A percentile compares a stretch with the other conserved stretches of the same genome.
These are phyloP conservation scores for Nomada goodeniana DNA, from an alignment of 2,888 invertebrate species.

Conservation along the genomic window DNA sequence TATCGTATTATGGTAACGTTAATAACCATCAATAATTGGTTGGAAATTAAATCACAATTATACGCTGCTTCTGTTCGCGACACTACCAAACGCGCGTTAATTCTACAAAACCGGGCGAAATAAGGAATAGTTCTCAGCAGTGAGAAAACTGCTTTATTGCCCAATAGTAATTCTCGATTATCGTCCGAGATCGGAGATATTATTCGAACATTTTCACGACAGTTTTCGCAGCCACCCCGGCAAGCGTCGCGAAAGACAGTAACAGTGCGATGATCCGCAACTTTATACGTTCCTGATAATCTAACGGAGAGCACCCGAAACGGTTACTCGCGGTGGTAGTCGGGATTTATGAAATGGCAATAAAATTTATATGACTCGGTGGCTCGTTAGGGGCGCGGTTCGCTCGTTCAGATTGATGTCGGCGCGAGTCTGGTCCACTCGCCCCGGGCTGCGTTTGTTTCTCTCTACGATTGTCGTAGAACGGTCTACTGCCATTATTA, in stretches of 20 bases:
- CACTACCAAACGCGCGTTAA: too few relatives aligned
- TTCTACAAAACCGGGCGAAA: too few relatives aligned
- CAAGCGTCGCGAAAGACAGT: conserved; percentile 29
- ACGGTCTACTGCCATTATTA: conserved; percentile 67
- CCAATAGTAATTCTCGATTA: background rate
- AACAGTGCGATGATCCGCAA: conserved; percentile 59
- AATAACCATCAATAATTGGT: too few relatives aligned
- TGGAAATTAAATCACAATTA: too few relatives aligned
- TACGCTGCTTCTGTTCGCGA: too few relatives aligned
- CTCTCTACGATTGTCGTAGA: conserved; percentile 69
- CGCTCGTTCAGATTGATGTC: conserved; percentile 76
- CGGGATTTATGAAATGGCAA: conserved; percentile 78
- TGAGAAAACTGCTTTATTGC: background rate
- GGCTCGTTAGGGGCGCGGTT: conserved; percentile 77
- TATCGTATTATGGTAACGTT: too few relatives aligned
- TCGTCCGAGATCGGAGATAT: background rate
- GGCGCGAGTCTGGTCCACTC: conserved; percentile 71
- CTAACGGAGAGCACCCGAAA: conserved; percentile 61
- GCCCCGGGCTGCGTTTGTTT: conserved; percentile 72
- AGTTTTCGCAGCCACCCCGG: conserved; percentile 20
- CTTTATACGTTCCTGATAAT: conserved; percentile 75
- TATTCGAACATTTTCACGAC: conserved; percentile 25
- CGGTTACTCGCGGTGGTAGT: conserved; percentile 72
- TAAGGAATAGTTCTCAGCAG: too few relatives aligned
- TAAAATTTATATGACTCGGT: conserved; percentile 81